Percentiles rank a stretch among this genome's conserved stretches.
These are phyloP conservation scores for Hoplostethus mediterraneus DNA, from an alignment of 2,797 vertebrate species.

Conservation along the genomic window DNA sequence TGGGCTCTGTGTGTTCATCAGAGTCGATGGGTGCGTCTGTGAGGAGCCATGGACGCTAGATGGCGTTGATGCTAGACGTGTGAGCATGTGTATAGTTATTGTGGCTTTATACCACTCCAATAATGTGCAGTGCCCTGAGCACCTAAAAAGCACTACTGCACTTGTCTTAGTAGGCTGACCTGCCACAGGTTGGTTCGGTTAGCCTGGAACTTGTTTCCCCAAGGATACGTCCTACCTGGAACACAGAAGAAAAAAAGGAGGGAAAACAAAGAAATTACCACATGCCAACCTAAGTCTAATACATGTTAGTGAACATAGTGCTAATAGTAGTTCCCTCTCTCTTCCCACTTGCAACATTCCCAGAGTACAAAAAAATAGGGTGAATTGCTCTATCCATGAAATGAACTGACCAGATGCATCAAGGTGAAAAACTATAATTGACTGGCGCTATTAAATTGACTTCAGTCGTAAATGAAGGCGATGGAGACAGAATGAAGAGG, in stretches of 20 bases:
- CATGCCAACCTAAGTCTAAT: neutral
- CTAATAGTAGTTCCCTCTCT: neutral
- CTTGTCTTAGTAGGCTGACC: slow-evolving; percentile 69
- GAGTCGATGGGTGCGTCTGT: too few species aligned
- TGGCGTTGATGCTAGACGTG: too few species aligned
- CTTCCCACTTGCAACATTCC: neutral
- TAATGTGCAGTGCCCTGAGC: too few species aligned
- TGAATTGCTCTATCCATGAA: too few species aligned
- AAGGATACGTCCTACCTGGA: slow-evolving; percentile 92
- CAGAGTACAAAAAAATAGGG: neutral
- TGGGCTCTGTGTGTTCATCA: neutral
- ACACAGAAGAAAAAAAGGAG: slow-evolving; percentile 15
- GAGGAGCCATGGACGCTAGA: too few species aligned
- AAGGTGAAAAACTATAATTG: too few species aligned
- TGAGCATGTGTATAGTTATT: too few species aligned
- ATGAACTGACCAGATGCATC: too few species aligned
- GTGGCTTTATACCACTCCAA: too few species aligned
- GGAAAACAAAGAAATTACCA: neutral
- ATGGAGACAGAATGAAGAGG: neutral
- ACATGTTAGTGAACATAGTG: neutral
- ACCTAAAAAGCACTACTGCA: too few species aligned
- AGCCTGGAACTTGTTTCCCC: slow-evolving; percentile 93
- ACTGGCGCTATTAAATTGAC: neutral
- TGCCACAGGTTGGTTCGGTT: slow-evolving; percentile 97
- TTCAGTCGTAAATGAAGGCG: neutral